phyloP scores from a whole-genome alignment of 2,797 vertebrate genomes.

The Esox lucius region DNA sequence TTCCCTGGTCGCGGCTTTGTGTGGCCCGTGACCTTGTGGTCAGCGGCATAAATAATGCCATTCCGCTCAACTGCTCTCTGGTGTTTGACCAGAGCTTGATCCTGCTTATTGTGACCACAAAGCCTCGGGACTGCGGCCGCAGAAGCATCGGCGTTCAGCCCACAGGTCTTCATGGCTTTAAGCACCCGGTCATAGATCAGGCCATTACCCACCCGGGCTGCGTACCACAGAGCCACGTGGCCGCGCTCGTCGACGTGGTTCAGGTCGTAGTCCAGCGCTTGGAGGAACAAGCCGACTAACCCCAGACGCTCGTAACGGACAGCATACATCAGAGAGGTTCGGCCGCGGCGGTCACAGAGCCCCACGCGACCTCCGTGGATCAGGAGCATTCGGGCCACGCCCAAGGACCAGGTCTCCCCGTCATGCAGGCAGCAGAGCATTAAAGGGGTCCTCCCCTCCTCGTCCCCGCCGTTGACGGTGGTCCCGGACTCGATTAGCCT shows the following conservation, averaged over 20 bases:
- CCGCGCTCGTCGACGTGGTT: constrained; percentile 6
- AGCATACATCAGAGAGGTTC: constrained; percentile 28
- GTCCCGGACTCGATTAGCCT: constrained; percentile 21
- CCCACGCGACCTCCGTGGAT: constrained; percentile 14
- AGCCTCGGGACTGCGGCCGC: background rate
- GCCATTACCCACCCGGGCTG: constrained; percentile 6
- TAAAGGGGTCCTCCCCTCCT: constrained; percentile 24
- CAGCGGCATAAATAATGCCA: background rate
- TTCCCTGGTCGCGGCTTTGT: background rate
- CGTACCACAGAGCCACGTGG: constrained; percentile 22
- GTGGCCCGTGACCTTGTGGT: background rate
- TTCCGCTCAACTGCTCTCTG: background rate
- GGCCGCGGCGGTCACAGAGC: background rate
- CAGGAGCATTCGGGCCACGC: constrained; percentile 33
- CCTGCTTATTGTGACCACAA: background rate
- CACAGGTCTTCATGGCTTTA: background rate
- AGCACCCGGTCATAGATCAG: background rate
- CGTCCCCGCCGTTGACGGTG: constrained; percentile 24
- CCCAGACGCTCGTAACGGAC: constrained; percentile 19
- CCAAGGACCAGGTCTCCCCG: constrained; percentile 16
- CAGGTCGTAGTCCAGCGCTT: constrained; percentile 26
- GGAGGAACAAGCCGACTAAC: constrained; percentile 30
- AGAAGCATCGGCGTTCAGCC: background rate
- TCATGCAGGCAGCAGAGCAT: constrained; percentile 40
- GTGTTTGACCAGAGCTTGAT: background rate